A percentile compares a stretch with the other conserved stretches of the same genome.
phyloP scores from a whole-genome alignment of 2,797 vertebrate species.

The Poecilia velifera region DNA sequence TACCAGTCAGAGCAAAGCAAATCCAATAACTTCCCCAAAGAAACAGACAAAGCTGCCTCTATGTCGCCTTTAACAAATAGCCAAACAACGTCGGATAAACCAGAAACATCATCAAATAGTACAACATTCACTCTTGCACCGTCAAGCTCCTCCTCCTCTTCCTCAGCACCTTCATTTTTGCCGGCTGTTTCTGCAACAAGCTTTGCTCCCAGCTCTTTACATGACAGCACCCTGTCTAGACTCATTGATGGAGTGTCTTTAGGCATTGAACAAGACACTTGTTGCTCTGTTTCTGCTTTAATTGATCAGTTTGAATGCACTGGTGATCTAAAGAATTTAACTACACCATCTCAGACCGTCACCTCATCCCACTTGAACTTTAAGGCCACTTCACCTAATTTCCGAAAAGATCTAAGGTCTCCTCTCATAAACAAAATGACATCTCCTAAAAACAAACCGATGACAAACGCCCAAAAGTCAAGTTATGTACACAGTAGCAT shows the following conservation, averaged over 20 bases:
- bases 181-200: conserved; percentile 59
- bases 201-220: conserved; percentile 67
- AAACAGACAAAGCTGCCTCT: conserved; percentile 28
- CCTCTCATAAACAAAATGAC: conserved; percentile 33
- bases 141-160: conserved; percentile 68
- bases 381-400: conserved; percentile 51
- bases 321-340: conserved; percentile 66
- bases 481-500: conserved; percentile 32
- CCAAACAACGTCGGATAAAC: conserved; percentile 53
- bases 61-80: conserved; percentile 33
- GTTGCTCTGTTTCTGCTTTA: conserved; percentile 88
- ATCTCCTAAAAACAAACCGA: conserved; percentile 26
- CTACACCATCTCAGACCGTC: conserved; percentile 52
- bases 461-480: conserved; percentile 41
- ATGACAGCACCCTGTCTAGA: conserved; percentile 89
- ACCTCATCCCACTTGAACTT: conserved; percentile 30
- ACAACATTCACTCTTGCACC: conserved; percentile 60
- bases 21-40: conserved; percentile 33
- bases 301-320: conserved; percentile 86
- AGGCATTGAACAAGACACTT: conserved; percentile 81
- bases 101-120: conserved; percentile 67
- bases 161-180: conserved; percentile 52
- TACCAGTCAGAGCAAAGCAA: conserved; percentile 52
- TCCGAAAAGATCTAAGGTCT: conserved; percentile 50
- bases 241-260: conserved; percentile 91